Evolutionary conservation across 53 echinoderm and acorn worm genomes (phyloP).

Genomic region (Echinometra lucunter): DNA sequence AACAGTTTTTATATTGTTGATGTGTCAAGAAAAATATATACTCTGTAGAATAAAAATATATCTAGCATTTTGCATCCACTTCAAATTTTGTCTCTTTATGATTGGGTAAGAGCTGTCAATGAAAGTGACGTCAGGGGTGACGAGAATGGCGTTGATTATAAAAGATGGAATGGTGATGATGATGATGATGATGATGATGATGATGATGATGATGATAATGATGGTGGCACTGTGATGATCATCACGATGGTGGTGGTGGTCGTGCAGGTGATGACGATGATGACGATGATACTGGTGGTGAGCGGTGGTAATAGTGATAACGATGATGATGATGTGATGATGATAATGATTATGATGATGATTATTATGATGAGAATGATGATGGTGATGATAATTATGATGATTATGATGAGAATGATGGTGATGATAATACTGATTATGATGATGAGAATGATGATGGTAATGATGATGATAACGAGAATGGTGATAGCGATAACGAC

Average conservation of each 20-base stretch:
- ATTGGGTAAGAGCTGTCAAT: background rate
- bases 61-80: background rate
- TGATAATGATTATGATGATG: background rate
- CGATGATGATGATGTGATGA: background rate
- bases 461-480: slow-evolving; percentile 2
- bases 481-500: background rate
- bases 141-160: background rate
- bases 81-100: background rate
- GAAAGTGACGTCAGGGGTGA: background rate
- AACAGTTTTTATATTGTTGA: background rate
- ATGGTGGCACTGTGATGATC: background rate
- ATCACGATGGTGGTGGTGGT: slow-evolving; percentile 36
- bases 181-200: background rate
- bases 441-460: background rate
- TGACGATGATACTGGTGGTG: slow-evolving; percentile 11
- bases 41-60: background rate
- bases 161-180: background rate
- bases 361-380: background rate
- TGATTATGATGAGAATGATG: background rate
- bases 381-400: background rate
- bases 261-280: background rate
- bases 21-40: background rate
- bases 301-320: background rate
- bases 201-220: slow-evolving; percentile 23
- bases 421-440: background rate